Evolutionary conservation across 2,888 invertebrate genomes (phyloP).

Genomic region (Pollenia labialis): DNA sequence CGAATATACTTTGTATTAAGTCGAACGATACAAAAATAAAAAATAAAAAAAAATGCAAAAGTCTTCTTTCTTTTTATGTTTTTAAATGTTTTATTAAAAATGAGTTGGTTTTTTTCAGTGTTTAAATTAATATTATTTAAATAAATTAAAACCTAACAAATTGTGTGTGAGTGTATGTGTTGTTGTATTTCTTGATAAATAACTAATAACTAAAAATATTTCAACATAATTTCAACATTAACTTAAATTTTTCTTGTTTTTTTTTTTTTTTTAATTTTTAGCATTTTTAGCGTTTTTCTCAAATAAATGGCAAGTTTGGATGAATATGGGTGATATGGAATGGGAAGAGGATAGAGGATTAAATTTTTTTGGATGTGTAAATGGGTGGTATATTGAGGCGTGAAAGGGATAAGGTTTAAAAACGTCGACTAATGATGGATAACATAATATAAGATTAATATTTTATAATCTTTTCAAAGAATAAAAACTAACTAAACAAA

Average conservation of each 20-base stretch:
- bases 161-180: slow-evolving; percentile 27
- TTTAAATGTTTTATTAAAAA: slow-evolving; percentile 44
- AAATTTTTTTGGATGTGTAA: not conserved
- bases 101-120: slow-evolving; percentile 30
- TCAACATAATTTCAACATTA: slow-evolving; percentile 56
- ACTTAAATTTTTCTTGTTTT: slow-evolving; percentile 9
- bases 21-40: not conserved
- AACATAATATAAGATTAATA: not conserved
- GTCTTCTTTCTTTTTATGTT: not conserved
- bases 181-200: slow-evolving; percentile 52
- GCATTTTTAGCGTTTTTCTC: slow-evolving; percentile 35
- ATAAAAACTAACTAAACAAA: slow-evolving; percentile 4
- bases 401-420: not conserved
- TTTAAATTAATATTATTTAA: slow-evolving; percentile 58
- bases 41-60: not conserved
- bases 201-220: slow-evolving; percentile 68
- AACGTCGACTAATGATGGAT: not conserved
- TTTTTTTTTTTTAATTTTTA: slow-evolving; percentile 48
- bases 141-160: slow-evolving; percentile 62
- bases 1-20: too few species aligned
- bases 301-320: slow-evolving; percentile 34
- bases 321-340: not conserved
- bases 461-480: not conserved
- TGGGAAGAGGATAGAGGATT: not conserved
- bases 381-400: not conserved